Evolutionary conservation across 1,140 invertebrate species (phyloP).

Genomic region (Streblospio benedicti): DNA sequence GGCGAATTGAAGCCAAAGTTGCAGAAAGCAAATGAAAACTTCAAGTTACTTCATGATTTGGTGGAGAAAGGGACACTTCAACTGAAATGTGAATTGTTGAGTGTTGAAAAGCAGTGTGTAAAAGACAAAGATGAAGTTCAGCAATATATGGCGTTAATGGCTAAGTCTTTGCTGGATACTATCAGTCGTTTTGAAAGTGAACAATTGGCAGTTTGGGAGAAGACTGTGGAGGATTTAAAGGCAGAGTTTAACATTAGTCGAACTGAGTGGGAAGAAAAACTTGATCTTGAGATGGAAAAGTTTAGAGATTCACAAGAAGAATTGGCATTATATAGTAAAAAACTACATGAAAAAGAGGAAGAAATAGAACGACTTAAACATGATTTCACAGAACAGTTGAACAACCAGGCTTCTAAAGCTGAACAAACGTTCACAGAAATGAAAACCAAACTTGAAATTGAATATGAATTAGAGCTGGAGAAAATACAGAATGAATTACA

Average conservation of each 20-base stretch:
- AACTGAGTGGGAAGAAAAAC: background rate
- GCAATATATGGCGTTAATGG: conserved; percentile 2
- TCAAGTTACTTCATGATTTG: conserved; percentile 18
- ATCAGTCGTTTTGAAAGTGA: conserved; percentile 3
- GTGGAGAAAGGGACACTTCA: conserved; percentile 16
- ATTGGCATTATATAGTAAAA: conserved; percentile 12
- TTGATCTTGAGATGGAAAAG: conserved; percentile 11
- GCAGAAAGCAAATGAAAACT: conserved; percentile 12
- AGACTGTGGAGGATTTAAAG: conserved; percentile 13
- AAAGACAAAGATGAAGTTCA: conserved; percentile 13
- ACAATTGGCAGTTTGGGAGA: conserved; percentile 6
- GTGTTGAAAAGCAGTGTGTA: conserved; percentile 10
- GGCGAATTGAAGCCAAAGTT: conserved; percentile 10
- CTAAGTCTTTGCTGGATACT: background rate
- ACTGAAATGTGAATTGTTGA: conserved; percentile 7
- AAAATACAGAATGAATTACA: conserved; percentile 11
- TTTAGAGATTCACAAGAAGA: conserved; percentile 16
- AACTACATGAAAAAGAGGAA: background rate
- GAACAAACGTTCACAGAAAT: conserved; percentile 27
- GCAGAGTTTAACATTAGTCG: background rate
- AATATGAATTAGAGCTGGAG: conserved; percentile 56
- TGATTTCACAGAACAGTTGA: conserved; percentile 14
- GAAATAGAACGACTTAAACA: background rate
- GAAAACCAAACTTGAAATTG: conserved; percentile 40
- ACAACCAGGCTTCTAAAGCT: conserved; percentile 17